Evolutionary conservation across 2,113 vertebrate genomes (phyloP), one percentile per base, ranked within the genome.

Genomic region (Chrysemys picta): DNA sequence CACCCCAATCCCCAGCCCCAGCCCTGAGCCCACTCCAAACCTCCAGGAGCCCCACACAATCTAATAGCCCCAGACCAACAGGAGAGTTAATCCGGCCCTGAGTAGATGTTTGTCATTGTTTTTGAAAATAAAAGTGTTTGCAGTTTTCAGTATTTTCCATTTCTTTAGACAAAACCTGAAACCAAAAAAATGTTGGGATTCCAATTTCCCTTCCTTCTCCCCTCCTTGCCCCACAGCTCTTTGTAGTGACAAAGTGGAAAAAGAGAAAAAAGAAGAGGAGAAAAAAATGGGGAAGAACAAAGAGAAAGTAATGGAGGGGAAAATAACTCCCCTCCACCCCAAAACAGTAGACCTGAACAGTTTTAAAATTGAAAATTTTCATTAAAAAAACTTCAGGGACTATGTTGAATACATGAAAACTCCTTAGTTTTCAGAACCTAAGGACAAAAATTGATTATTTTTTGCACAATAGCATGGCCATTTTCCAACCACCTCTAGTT

Each of bases 401-500:
- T 93, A 92, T 45, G 1, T 2, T 91, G 81, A 91, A 54, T 10
- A 87, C 90, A 92, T 49, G n/a, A 52, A 80, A 65, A 49, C 29
- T 38, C 72, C n/a, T 38, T 88, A 57, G 10, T 93, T 62, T 79
- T 95, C 88, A 76, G 88, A 94, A 95, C 86, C 85, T 69, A 84
- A 45, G 12, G 38, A 45, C 38, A 76, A 72, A 83, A 93, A 97
- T 96, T 97, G 95, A 92, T 96, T 82, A 95, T 96, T 93, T 79
- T 93, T 84, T 90, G 59, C 80, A 56, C 13, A 79, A 57, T 81
- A 50, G 22, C 16, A 76, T 83, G n/a, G 88, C 95, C 92, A 95
- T 97, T 96, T 92, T 97, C 96, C 94, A 97, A 91, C 89, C 93
- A 92, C 92, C 95, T 79, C 84, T 90, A 94, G 75, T 94, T 97